Evolutionary conservation across 2,113 vertebrate genomes (phyloP).

Genomic region (Ictalurus punctatus): DNA sequence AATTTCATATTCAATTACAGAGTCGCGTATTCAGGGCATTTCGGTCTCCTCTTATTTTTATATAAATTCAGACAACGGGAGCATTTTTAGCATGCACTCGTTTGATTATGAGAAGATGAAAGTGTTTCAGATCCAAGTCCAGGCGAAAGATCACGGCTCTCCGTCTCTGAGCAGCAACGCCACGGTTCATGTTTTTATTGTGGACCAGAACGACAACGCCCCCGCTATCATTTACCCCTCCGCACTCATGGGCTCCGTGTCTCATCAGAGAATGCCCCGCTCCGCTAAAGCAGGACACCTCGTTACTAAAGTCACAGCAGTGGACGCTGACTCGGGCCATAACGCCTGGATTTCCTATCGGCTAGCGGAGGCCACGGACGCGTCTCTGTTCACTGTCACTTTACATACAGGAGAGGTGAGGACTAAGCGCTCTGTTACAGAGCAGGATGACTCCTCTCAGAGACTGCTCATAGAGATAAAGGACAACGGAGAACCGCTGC

Average conservation of each 20-base stretch:
- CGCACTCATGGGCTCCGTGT: conserved; percentile 56
- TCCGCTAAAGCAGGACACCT: conserved; percentile 77
- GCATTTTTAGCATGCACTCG: conserved; percentile 68
- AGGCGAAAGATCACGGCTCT: conserved; percentile 73
- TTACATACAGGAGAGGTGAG: conserved; percentile 81
- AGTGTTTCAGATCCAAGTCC: conserved; percentile 71
- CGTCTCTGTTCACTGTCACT: conserved; percentile 76
- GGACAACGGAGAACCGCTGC: conserved; percentile 78
- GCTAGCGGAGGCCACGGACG: conserved; percentile 74
- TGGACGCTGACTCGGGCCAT: conserved; percentile 83
- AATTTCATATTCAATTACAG: conserved; percentile 58
- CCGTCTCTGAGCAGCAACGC: conserved; percentile 71
- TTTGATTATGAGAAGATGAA: conserved; percentile 78
- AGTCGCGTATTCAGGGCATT: conserved; percentile 60
- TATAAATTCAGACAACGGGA: conserved; percentile 75
- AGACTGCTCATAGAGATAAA: conserved; percentile 76
- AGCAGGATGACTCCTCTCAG: conserved; percentile 73
- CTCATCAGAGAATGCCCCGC: conserved; percentile 73
- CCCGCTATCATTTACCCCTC: conserved; percentile 77
- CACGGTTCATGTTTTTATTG: conserved; percentile 69
- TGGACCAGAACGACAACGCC: conserved; percentile 77
- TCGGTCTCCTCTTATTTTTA: conserved; percentile 73
- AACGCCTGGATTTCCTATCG: conserved; percentile 84
- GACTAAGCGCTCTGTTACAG: conserved; percentile 72
- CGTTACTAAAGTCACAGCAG: conserved; percentile 82